Conservation (phyloP, 2,113 vertebrate species). For the Amphiprion percula region DNA sequence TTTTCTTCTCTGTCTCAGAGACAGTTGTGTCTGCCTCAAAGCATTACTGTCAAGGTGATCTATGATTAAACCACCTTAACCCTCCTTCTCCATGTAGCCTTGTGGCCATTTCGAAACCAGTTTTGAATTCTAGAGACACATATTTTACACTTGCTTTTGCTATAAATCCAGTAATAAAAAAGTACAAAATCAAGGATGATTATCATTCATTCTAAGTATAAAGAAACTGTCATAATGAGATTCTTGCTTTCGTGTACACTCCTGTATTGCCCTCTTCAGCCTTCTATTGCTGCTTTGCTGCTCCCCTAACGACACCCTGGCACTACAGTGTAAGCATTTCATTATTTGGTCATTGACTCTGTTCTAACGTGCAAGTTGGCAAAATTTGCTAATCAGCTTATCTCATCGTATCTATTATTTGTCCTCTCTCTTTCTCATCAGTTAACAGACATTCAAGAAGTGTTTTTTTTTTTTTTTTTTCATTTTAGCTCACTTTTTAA, state of each 20-base stretch:
- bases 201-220: background rate
- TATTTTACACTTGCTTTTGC: background rate
- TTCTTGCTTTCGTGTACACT: too few relatives aligned
- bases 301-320: background rate
- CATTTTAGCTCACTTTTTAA: background rate
- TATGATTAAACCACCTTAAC: slow-evolving; percentile 60
- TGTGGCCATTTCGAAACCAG: slow-evolving; percentile 36
- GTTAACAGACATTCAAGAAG: background rate
- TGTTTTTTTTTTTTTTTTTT: slow-evolving; percentile 2
- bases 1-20: slow-evolving; percentile 61
- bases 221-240: too few relatives aligned
- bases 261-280: too few relatives aligned
- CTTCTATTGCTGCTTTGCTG: background rate
- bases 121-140: background rate
- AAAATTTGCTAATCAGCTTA: slow-evolving; percentile 11
- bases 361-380: slow-evolving; percentile 10
- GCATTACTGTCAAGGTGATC: slow-evolving; percentile 78
- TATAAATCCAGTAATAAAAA: background rate
- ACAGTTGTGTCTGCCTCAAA: slow-evolving; percentile 75
- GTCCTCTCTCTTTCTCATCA: slow-evolving; percentile 7
- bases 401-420: slow-evolving; percentile 2
- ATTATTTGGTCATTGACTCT: background rate
- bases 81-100: slow-evolving; percentile 39
- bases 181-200: background rate
- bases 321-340: background rate